Base-by-base conservation (phyloP, 2,888 invertebrate species). In the Loripinus fragilis region DNA sequence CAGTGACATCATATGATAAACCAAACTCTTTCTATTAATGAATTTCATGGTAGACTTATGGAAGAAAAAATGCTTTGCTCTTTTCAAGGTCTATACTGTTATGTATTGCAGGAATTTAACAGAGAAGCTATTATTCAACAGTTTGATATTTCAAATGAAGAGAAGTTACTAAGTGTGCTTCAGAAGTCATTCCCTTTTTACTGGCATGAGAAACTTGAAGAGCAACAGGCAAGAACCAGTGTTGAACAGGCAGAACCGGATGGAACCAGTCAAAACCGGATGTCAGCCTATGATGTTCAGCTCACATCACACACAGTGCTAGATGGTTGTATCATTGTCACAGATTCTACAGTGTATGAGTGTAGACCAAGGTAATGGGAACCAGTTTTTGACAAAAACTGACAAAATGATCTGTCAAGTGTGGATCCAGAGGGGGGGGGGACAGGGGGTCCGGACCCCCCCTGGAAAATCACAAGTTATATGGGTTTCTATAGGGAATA, bases 311-410 rank as follows among this genome's bases (percentile, higher is more conserved):
- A 91, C 76, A 91, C 92, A 8, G 92, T 91, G 15, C 84, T 92
- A 23, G 90, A 93, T 83, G 93, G 92, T 2, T 96, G 96, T 91
- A 92, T 96, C 74, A 91, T 96, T 82, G 94, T 96, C 64, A 96
- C 96, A 25, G 95, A 95, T 91, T 93, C 92, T 86, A 95, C 95
- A 85, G 94, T 96, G 69, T 96, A 96, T 92, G 95, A 95, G 93
- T 93, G 96, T 80, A 91, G 94, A 81, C 93, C 95, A 72, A 95
- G 95, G 95, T 95, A 90, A 45, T 38, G 12, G 5, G n/a, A n/a
- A n/a, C n/a, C n/a, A n/a, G n/a, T n/a, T n/a, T n/a, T n/a, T n/a
- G n/a, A n/a, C n/a, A n/a, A n/a, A n/a, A n/a, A n/a, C n/a, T n/a
- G n/a, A n/a, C n/a, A n/a, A n/a, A n/a, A n/a, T n/a, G n/a, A n/a